A percentile compares a stretch with the other conserved stretches of the same genome.
Conservation (phyloP, 2,888 invertebrate genomes). For the Schrankia costaestrigalis region DNA sequence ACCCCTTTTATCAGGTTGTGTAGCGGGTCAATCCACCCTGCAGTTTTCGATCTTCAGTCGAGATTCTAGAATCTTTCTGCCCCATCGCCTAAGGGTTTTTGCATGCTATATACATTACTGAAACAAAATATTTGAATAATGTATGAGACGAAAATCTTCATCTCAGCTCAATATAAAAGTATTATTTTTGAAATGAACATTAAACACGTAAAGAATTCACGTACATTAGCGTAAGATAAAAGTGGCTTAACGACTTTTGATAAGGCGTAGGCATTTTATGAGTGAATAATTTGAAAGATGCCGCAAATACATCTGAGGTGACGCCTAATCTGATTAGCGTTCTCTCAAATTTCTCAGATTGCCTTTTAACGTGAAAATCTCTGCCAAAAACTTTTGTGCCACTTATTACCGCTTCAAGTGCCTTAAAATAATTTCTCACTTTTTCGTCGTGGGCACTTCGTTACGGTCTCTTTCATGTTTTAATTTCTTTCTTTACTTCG, state of each 20-base stretch:
- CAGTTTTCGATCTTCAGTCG: too few relatives aligned
- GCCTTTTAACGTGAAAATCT: constrained; percentile 62
- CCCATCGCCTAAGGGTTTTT: too few relatives aligned
- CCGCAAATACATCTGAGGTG: constrained; percentile 51
- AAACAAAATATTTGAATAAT: too few relatives aligned
- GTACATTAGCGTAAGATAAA: constrained; percentile 31
- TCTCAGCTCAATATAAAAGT: too few relatives aligned
- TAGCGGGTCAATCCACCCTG: too few relatives aligned
- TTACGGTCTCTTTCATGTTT: constrained; percentile 63
- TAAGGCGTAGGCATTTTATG: constrained; percentile 42
- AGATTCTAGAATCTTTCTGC: too few relatives aligned
- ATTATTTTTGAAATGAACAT: too few relatives aligned
- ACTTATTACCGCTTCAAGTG: constrained; percentile 62
- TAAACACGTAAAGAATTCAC: constrained; percentile 29
- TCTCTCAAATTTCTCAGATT: constrained; percentile 57
- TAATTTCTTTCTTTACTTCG: constrained; percentile 57
- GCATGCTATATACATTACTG: too few relatives aligned
- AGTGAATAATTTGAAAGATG: constrained; percentile 46
- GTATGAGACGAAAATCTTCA: too few relatives aligned
- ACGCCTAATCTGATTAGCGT: constrained; percentile 57
- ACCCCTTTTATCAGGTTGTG: too few relatives aligned
- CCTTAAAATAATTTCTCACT: constrained; percentile 64
- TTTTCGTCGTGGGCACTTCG: constrained; percentile 56
- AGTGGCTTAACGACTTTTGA: constrained; percentile 44
- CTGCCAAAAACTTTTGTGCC: constrained; percentile 54